A percentile compares a stretch with the other conserved stretches of the same genome.
phyloP scores from a whole-genome alignment of 2,797 vertebrate species.

The Muraenolepis orangiensis region DNA sequence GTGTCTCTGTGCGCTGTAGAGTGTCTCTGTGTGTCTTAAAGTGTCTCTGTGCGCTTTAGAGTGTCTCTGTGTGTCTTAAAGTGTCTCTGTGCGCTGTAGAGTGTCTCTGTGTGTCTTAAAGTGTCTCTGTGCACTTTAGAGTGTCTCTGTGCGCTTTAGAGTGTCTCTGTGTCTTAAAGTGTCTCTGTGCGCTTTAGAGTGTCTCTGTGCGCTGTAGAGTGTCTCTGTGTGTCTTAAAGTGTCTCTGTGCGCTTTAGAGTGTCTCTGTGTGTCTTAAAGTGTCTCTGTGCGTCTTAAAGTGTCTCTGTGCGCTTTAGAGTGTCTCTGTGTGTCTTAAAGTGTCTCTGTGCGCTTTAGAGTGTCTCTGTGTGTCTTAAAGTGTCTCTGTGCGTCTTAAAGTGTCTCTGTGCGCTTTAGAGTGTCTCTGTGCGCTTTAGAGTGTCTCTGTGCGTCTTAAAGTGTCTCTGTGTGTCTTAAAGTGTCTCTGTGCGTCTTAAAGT shows the following conservation, averaged over 20 bases:
- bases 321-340: not conserved
- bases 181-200: conserved; percentile 37
- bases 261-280: not conserved
- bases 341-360: conserved; percentile 51
- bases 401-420: conserved; percentile 51
- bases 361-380: not conserved
- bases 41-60: conserved; percentile 49
- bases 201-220: conserved; percentile 51
- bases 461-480: not conserved
- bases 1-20: conserved; percentile 49
- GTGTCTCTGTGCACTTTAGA: conserved; percentile 32
- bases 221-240: not conserved
- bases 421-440: not conserved
- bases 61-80: not conserved
- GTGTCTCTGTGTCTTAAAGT: not conserved
- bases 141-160: conserved; percentile 49
- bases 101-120: not conserved
- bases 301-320: conserved; percentile 51
- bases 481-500: conserved; percentile 46
- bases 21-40: not conserved
- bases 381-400: conserved; percentile 46
- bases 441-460: conserved; percentile 56
- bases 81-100: conserved; percentile 49
- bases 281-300: conserved; percentile 46
- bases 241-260: conserved; percentile 51